Evolutionary conservation across 2,888 invertebrate species (phyloP).

Genomic region (Gnatocerus cornutus): DNA sequence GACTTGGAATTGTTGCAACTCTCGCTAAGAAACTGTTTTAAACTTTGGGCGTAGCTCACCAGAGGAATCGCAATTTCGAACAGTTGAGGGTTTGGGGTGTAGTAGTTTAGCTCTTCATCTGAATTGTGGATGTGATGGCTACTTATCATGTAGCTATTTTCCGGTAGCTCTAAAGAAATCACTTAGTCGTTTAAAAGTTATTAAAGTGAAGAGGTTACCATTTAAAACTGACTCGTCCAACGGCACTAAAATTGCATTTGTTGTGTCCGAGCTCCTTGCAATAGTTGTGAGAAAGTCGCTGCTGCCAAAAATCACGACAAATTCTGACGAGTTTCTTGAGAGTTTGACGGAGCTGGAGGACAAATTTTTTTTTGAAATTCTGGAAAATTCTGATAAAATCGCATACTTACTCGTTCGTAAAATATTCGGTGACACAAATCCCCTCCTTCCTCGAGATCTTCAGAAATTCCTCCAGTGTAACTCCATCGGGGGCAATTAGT

Average conservation of each 20-base stretch:
- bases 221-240: conserved; percentile 60
- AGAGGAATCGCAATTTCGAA: conserved; percentile 67
- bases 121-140: conserved; percentile 55
- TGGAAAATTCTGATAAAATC: no score
- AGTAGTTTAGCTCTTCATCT: conserved; percentile 54
- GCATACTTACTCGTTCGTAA: conserved; percentile 20
- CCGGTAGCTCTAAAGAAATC: conserved; percentile 63
- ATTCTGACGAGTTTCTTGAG: conserved; percentile 43
- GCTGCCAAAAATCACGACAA: conserved; percentile 62
- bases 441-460: conserved; percentile 59
- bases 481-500: conserved; percentile 62
- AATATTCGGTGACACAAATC: conserved; percentile 65
- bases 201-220: conserved; percentile 53
- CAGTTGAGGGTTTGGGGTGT: conserved; percentile 62
- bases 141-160: conserved; percentile 64
- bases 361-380: no score
- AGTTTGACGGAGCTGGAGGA: conserved; percentile 25
- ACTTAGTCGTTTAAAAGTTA: conserved; percentile 7
- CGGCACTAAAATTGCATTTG: conserved; percentile 56
- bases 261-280: conserved; percentile 49
- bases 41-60: conserved; percentile 58
- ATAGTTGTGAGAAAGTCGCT: conserved; percentile 53
- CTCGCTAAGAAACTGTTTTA: conserved; percentile 57
- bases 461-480: conserved; percentile 64
- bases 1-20: conserved; percentile 64